These are phyloP conservation scores for Microhierax caerulescens DNA, from an alignment of 2,797 vertebrate species.

Conservation along the genomic window DNA sequence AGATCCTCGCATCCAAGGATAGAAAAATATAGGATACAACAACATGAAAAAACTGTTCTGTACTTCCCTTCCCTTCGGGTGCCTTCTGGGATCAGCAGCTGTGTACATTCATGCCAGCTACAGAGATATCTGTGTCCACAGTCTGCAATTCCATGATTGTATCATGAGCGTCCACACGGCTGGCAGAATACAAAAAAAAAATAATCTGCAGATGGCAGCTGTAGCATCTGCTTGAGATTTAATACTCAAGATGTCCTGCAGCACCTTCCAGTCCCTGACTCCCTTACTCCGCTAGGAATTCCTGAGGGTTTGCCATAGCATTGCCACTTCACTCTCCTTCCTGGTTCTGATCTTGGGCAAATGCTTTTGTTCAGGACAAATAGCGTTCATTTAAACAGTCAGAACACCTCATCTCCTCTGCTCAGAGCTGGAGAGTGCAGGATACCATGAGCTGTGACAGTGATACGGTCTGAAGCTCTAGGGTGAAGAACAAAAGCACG, in stretches of 20 bases:
- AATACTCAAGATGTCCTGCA: neutral
- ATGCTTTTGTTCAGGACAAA: neutral
- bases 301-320: neutral
- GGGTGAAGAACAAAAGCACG: neutral
- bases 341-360: neutral
- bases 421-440: neutral
- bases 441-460: neutral
- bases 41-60: neutral
- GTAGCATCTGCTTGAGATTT: neutral
- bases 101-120: neutral
- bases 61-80: neutral
- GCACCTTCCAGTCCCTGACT: neutral
- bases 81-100: neutral
- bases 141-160: neutral
- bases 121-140: neutral
- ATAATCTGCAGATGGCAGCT: neutral
- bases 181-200: neutral
- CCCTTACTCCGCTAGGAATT: neutral
- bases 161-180: rapidly evolving
- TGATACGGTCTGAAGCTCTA: neutral
- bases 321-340: neutral
- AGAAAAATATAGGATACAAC: neutral
- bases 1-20: neutral
- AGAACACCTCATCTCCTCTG: neutral
- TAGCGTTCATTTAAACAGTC: neutral